Base-by-base conservation (phyloP, 1,140 invertebrate genomes). In the Magallana angulata region DNA sequence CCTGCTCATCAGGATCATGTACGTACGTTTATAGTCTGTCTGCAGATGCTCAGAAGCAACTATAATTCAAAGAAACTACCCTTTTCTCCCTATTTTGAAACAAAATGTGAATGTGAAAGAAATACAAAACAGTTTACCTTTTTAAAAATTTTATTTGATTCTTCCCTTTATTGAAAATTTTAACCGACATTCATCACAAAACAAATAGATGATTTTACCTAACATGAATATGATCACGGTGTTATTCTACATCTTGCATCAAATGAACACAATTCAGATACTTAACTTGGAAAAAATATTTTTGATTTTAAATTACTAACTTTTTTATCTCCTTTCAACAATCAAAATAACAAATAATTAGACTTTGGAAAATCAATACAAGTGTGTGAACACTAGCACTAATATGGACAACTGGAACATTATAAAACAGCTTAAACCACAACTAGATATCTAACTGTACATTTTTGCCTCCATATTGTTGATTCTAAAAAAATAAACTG, bases 241-340 rank as follows among this genome's bases (percentile, higher is more conserved):
- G 36, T 62, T 62, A n/a, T 30, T 71, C 68, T 30, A 24, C 24
- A 36, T 30, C 36, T 71, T 30, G 36, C 24, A 71, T 12, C 4
- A 71, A 30, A 71, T 71, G 68, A 71, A 71, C 68, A 71, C 68
- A 71, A 71, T 71, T 30, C 9, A 71, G 24, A 71, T 71, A 71
- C 36, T 30, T 71, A 71, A 36, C 18, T 71, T 71, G 68, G 18
- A 24, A 71, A 18, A 71, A 36, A 36, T 36, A 36, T 36, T 71
- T 71, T 71, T 71, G 68, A 71, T 71, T 71, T 30, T 11, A 71
- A 12, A 30, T 71, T 12, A 62, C 12, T 62, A 62, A 16, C 68
- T 71, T 12, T 12, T 30, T 30, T 18, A 8, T 71, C 24, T 0
- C 9, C 36, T 71, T 30, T 30, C 12, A 71, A 71, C 36, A 36